Percentiles rank a stretch among this genome's conserved stretches.
Evolutionary conservation across 2,888 invertebrate genomes (phyloP).

Genomic region (Machimus atricapillus): DNA sequence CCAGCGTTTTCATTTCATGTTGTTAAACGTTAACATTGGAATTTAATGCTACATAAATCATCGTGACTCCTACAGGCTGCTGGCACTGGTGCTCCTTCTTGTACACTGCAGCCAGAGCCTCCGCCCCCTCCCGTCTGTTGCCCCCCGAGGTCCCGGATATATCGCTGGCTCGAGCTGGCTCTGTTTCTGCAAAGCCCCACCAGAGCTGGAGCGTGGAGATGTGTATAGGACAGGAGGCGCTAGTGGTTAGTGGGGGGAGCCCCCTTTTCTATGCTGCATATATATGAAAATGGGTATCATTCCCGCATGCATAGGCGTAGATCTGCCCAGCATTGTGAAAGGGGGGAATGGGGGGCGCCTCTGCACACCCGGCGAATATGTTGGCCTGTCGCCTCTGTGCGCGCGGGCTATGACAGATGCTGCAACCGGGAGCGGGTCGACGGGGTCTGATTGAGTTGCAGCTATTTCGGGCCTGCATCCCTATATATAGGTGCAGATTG

Average conservation of each 20-base stretch:
- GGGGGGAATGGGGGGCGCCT: background rate
- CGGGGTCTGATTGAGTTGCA: slow-evolving; percentile 27
- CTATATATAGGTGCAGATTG: background rate
- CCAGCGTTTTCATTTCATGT: slow-evolving; percentile 48
- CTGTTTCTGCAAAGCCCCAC: background rate
- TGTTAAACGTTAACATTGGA: slow-evolving; percentile 51
- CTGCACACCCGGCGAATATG: background rate
- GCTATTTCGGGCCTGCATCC: slow-evolving; percentile 11
- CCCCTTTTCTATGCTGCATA: background rate
- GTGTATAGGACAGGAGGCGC: background rate
- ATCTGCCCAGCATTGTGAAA: background rate
- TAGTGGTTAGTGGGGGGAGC: slow-evolving; percentile 16
- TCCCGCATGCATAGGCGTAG: slow-evolving; percentile 22
- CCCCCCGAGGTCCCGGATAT: background rate
- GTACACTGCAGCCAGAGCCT: background rate
- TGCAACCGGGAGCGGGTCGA: background rate
- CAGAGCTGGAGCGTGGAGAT: background rate
- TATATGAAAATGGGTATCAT: slow-evolving; percentile 22
- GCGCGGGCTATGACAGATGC: background rate
- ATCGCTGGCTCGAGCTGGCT: background rate
- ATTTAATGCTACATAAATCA: slow-evolving; percentile 52
- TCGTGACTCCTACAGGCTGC: slow-evolving; percentile 51
- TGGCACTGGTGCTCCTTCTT: slow-evolving; percentile 33
- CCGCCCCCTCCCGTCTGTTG: background rate
- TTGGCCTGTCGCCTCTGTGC: slow-evolving; percentile 31